A percentile compares a stretch with the other conserved stretches of the same genome.
Conservation (phyloP, 1,140 invertebrate species). For the Scaptomyza pallida region DNA sequence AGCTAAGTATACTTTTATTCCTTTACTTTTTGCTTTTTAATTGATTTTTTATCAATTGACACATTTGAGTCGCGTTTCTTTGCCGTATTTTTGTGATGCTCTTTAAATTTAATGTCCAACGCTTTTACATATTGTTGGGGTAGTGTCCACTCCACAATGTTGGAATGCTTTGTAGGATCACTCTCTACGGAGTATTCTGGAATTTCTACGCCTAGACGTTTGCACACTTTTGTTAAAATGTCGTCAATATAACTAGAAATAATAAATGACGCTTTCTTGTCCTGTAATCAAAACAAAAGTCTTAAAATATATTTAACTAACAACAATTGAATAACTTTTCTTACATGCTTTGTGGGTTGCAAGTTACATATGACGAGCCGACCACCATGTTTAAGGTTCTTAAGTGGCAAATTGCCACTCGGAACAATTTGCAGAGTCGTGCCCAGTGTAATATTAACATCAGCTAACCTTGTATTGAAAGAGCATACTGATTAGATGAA, state of each 20-base stretch:
- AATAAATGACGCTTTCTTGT: conserved; percentile 95
- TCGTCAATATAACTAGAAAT: conserved; percentile 96
- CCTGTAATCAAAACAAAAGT: conserved; percentile 86
- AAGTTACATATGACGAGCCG: conserved; percentile 98
- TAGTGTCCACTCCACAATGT: conserved; percentile 87
- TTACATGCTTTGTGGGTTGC: conserved; percentile 98
- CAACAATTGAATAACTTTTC: conserved; percentile 55
- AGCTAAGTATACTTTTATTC: conserved; percentile 4
- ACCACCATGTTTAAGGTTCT: conserved; percentile 94
- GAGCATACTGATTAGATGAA: conserved; percentile 1
- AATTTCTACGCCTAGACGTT: conserved; percentile 89
- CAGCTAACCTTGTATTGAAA: conserved; percentile 88
- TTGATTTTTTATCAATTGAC: neutral
- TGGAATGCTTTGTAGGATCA: conserved; percentile 88
- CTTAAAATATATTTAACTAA: neutral
- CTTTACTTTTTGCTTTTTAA: conserved; percentile 36
- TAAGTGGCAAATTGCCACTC: conserved; percentile 96
- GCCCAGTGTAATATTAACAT: conserved; percentile 96
- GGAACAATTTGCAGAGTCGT: conserved; percentile 99
- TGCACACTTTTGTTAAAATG: conserved; percentile 91
- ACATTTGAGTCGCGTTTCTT: conserved; percentile 17
- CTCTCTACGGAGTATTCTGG: conserved; percentile 87
- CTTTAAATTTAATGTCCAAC: conserved; percentile 61
- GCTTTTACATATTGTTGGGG: conserved; percentile 63
- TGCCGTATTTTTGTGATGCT: conserved; percentile 37